Percentiles rank a stretch among this genome's conserved stretches.
Evolutionary conservation across 2,888 invertebrate species (phyloP).

Genomic region (Phengaris alcon): DNA sequence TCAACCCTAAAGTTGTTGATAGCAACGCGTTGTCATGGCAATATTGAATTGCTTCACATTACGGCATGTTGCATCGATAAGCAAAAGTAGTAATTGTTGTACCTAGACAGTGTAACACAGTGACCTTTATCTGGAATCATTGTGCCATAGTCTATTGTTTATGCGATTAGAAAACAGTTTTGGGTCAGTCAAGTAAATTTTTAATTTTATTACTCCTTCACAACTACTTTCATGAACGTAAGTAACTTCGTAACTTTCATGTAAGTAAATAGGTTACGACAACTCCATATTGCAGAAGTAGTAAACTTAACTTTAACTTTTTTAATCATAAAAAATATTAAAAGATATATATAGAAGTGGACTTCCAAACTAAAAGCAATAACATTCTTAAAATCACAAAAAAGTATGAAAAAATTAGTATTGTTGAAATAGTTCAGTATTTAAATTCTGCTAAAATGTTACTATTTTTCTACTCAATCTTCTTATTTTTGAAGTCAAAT

Average conservation of each 20-base stretch:
- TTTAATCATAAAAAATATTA: too few species aligned
- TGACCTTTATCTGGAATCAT: slow-evolving; percentile 7
- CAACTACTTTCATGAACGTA: not conserved
- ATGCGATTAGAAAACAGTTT: slow-evolving; percentile 13
- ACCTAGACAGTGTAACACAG: not conserved
- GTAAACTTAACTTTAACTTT: too few species aligned
- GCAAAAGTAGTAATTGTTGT: not conserved
- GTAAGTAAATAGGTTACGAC: not conserved
- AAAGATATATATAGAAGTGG: too few species aligned
- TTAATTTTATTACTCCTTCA: not conserved
- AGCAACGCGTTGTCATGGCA: slow-evolving; percentile 59
- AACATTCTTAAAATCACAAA: too few species aligned
- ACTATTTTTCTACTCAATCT: too few species aligned
- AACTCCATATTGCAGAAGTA: too few species aligned
- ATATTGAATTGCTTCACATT: slow-evolving; percentile 67
- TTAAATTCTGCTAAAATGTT: too few species aligned
- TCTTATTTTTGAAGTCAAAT: too few species aligned
- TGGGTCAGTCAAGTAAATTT: not conserved
- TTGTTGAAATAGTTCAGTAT: too few species aligned
- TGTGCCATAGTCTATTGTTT: slow-evolving; percentile 6
- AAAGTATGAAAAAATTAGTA: too few species aligned
- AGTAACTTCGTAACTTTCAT: not conserved
- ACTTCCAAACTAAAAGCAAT: too few species aligned
- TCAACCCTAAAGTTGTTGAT: slow-evolving; percentile 53
- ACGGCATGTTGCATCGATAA: slow-evolving; percentile 28